Conservation (phyloP, 2,888 invertebrate species). For the Cheilosia scutellata region DNA sequence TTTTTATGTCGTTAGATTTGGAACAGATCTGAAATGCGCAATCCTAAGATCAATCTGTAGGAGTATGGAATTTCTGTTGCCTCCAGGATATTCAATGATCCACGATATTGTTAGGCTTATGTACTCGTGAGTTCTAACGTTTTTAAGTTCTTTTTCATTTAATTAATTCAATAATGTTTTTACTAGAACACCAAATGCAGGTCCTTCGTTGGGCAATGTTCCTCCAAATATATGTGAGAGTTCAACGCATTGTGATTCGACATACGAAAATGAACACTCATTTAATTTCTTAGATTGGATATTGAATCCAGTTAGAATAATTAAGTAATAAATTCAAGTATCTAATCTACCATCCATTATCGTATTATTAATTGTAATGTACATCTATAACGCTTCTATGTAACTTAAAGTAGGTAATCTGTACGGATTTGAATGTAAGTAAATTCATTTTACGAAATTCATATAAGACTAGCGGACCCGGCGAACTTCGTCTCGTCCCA, state of each 20-base stretch:
- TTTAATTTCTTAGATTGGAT: conserved; percentile 43
- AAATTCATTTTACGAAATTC: too few species aligned
- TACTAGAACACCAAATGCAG: background rate
- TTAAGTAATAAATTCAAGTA: too few species aligned
- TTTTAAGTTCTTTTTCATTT: background rate
- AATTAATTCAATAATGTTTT: background rate
- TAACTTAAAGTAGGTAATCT: too few species aligned
- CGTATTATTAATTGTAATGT: too few species aligned
- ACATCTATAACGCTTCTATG: too few species aligned
- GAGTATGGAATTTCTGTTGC: conserved; percentile 86
- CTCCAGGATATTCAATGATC: conserved; percentile 87
- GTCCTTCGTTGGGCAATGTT: background rate
- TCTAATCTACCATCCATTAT: too few species aligned
- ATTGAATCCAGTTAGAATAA: conserved; percentile 12
- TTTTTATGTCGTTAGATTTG: conserved; percentile 77
- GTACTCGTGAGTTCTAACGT: conserved; percentile 85
- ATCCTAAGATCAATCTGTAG: conserved; percentile 89
- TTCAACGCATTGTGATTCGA: background rate
- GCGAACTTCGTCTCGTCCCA: too few species aligned
- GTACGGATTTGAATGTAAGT: too few species aligned
- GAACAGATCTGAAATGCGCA: conserved; percentile 84
- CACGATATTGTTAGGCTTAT: conserved; percentile 88
- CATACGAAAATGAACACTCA: background rate
- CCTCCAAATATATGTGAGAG: conserved; percentile 1
- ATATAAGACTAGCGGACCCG: too few species aligned